Conservation (phyloP, 2,797 vertebrate species). For the Tarsius wallacei region DNA sequence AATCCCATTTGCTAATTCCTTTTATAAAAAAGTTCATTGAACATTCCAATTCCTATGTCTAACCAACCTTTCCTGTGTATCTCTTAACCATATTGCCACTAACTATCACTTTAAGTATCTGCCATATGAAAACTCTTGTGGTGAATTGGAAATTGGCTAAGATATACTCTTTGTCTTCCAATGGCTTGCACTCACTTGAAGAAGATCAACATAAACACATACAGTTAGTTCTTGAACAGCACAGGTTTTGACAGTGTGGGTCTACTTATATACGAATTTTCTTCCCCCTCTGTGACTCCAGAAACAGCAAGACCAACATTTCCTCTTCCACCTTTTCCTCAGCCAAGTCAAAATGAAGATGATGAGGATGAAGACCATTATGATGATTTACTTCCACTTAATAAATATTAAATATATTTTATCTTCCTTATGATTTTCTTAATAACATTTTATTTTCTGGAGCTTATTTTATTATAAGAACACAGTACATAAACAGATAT, state of each 20-base stretch:
- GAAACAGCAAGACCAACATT: neutral
- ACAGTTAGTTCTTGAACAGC: neutral
- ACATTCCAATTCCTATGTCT: neutral
- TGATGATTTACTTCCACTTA: neutral
- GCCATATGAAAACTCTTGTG: neutral
- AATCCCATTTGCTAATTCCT: neutral
- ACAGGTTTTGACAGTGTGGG: neutral
- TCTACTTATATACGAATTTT: neutral
- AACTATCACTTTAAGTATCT: neutral
- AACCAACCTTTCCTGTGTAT: neutral
- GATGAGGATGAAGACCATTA: neutral
- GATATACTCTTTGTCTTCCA: neutral
- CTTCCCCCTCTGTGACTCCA: neutral
- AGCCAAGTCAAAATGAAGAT: neutral
- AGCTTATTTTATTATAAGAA: neutral
- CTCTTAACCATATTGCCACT: neutral
- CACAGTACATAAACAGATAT: neutral
- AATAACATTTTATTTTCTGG: neutral
- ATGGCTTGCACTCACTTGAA: neutral
- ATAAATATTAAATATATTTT: neutral
- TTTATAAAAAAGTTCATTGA: constrained; percentile 7
- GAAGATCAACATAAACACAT: neutral
- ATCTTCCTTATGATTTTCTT: neutral
- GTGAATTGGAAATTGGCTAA: neutral
- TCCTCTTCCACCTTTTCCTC: neutral